Percentiles rank a stretch among this genome's conserved stretches.
Conservation (phyloP, 1,140 invertebrate genomes). For the Venturia canescens region DNA sequence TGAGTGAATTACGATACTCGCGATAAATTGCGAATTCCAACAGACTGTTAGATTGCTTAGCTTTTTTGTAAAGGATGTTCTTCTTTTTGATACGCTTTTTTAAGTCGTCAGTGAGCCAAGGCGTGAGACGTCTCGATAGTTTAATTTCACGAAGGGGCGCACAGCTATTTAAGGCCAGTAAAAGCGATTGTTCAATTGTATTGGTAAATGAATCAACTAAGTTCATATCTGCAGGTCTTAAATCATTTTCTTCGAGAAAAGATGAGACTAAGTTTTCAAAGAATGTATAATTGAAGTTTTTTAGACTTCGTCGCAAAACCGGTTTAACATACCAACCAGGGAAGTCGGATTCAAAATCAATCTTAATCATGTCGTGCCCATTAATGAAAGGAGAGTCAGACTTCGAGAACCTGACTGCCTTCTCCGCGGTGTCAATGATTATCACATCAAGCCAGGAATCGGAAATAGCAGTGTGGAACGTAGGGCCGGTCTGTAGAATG, state of each 20-base stretch:
- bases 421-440: neutral
- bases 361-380: neutral
- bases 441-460: constrained; percentile 22
- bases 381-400: neutral
- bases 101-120: neutral
- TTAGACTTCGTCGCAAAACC: too few species aligned
- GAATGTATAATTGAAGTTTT: too few species aligned
- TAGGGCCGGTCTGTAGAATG: neutral
- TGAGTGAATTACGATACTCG: neutral
- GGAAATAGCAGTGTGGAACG: neutral
- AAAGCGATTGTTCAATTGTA: too few species aligned
- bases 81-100: neutral
- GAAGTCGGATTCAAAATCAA: neutral
- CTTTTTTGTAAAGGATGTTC: neutral
- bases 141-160: too few species aligned
- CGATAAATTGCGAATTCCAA: neutral
- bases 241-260: too few species aligned
- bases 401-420: neutral
- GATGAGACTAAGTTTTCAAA: too few species aligned
- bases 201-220: too few species aligned
- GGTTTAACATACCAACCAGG: too few species aligned
- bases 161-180: too few species aligned
- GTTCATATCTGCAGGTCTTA: too few species aligned
- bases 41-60: neutral
- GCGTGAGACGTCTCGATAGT: too few species aligned